Evolutionary conservation across 2,113 vertebrate species (phyloP).

Genomic region (Plectropomus leopardus): DNA sequence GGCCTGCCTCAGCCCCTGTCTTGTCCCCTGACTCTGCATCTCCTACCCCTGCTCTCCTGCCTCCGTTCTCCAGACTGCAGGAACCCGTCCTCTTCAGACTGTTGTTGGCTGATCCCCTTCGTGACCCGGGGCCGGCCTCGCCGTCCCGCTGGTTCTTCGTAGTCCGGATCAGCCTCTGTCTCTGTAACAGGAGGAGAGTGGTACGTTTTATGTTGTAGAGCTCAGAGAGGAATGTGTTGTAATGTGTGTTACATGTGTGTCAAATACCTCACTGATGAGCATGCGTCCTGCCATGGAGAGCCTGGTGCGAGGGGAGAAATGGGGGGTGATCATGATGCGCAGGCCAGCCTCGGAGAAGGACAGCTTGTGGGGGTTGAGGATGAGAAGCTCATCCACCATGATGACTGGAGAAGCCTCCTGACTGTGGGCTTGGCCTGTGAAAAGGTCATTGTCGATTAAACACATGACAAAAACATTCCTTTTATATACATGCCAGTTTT

Average conservation of each 20-base stretch:
- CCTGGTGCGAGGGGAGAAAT: slow-evolving; percentile 87
- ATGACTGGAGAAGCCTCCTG: slow-evolving; percentile 78
- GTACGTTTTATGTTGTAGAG: not conserved
- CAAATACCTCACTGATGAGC: slow-evolving; percentile 87
- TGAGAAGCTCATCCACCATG: slow-evolving; percentile 88
- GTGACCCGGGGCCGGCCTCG: slow-evolving; percentile 52
- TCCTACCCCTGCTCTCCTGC: slow-evolving; percentile 33
- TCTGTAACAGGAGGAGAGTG: slow-evolving; percentile 60
- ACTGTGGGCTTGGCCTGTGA: slow-evolving; percentile 66
- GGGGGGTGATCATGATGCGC: slow-evolving; percentile 87
- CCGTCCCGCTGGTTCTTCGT: slow-evolving; percentile 62
- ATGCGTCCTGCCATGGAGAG: slow-evolving; percentile 87
- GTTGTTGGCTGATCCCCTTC: slow-evolving; percentile 67
- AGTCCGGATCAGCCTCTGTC: slow-evolving; percentile 81
- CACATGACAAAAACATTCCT: not conserved
- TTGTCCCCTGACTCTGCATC: slow-evolving; percentile 68
- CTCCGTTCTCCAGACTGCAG: slow-evolving; percentile 82
- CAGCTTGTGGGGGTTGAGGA: slow-evolving; percentile 84
- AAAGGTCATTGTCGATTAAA: not conserved
- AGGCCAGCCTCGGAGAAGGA: slow-evolving; percentile 86
- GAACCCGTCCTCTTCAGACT: slow-evolving; percentile 75
- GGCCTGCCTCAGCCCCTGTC: slow-evolving; percentile 55
- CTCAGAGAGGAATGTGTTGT: accelerated
- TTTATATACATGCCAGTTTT: not conserved
- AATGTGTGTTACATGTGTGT: not conserved